Evolutionary conservation across 2,113 vertebrate genomes (phyloP).

Genomic region (Poeciliopsis prolifica): DNA sequence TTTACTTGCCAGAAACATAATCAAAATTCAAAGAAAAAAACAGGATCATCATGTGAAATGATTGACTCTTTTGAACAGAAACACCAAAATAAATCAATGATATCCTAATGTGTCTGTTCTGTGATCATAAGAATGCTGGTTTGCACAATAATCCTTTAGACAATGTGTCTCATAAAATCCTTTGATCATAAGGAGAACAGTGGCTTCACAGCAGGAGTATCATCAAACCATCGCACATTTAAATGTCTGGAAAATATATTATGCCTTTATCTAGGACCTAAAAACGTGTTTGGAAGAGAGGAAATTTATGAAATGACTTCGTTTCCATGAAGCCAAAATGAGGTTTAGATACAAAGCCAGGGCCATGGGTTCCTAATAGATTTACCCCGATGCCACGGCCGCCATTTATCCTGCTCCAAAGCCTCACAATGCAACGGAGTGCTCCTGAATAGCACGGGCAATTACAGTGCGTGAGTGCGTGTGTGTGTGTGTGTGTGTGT

Average conservation of each 20-base stretch:
- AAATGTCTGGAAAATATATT: conserved; percentile 58
- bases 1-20: background rate
- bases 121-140: conserved; percentile 27
- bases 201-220: conserved; percentile 24
- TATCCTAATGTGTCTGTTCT: conserved; percentile 18
- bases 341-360: conserved; percentile 83
- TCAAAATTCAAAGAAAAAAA: background rate
- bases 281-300: conserved; percentile 66
- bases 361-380: conserved; percentile 93
- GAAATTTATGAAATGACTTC: conserved; percentile 35
- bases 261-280: conserved; percentile 84
- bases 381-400: conserved; percentile 92
- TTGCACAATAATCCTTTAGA: conserved; percentile 34
- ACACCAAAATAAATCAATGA: background rate
- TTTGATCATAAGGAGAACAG: conserved; percentile 28
- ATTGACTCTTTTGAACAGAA: background rate
- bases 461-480: conserved; percentile 88
- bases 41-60: no score
- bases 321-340: conserved; percentile 80
- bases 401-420: conserved; percentile 97
- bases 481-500: conserved; percentile 59
- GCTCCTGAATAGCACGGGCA: conserved; percentile 92
- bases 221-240: conserved; percentile 20
- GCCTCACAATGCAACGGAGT: conserved; percentile 91
- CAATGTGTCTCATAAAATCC: conserved; percentile 7